Conservation (phyloP, 1,140 invertebrate species). For the Heliconius hermathena region DNA sequence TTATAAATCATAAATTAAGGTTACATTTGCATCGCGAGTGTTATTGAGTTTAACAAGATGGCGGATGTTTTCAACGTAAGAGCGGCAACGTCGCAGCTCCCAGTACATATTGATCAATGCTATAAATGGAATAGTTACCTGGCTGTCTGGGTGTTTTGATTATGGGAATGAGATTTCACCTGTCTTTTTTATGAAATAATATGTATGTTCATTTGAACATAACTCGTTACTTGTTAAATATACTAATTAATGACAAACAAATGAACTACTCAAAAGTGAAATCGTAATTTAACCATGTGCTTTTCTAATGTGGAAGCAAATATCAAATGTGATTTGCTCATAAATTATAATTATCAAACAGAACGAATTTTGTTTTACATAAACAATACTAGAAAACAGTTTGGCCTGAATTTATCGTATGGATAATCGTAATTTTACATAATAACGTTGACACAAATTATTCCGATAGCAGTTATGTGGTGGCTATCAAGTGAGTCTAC, state of each 20-base stretch:
- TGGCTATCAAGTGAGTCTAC: not conserved
- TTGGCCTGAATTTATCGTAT: not conserved
- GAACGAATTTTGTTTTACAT: not conserved
- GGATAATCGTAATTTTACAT: not conserved
- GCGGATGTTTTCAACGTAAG: slow-evolving; percentile 50
- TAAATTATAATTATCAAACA: not conserved
- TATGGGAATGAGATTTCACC: slow-evolving; percentile 26
- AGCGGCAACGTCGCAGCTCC: slow-evolving; percentile 54
- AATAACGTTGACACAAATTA: slow-evolving; percentile 8
- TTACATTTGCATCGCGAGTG: slow-evolving; percentile 9
- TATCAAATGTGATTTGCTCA: not conserved
- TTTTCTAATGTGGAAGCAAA: not conserved
- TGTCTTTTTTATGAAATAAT: not conserved
- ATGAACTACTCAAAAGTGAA: not conserved
- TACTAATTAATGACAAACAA: not conserved
- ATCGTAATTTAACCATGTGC: not conserved
- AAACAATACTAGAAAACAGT: not conserved
- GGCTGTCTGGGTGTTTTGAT: slow-evolving; percentile 22
- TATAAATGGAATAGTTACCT: slow-evolving; percentile 50
- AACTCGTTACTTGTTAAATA: no score
- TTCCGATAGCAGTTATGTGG: slow-evolving; percentile 6
- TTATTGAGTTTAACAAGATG: slow-evolving; percentile 25
- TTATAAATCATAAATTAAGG: slow-evolving; percentile 1
- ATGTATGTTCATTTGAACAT: no score
- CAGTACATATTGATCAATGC: slow-evolving; percentile 52